These are phyloP conservation scores for Galerucella nymphaeae DNA, from an alignment of 2,888 invertebrate genomes.

Conservation along the genomic window DNA sequence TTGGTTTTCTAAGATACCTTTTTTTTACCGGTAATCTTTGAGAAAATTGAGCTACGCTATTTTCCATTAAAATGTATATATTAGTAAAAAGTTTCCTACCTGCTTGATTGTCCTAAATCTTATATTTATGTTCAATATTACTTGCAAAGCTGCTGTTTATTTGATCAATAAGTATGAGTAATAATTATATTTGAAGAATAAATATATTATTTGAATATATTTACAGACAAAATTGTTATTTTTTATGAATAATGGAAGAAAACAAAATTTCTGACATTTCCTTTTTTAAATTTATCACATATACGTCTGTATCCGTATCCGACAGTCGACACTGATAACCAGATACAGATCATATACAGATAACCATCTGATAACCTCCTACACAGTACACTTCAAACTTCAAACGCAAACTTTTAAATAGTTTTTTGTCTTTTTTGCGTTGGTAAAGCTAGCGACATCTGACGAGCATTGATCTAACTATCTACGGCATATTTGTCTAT, in stretches of 20 bases:
- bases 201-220: no score
- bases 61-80: conserved; percentile 15
- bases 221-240: no score
- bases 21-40: conserved; percentile 27
- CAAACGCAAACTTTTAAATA: no score
- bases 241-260: no score
- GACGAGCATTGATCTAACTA: neutral
- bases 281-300: neutral
- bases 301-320: no score
- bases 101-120: conserved; percentile 19
- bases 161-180: neutral
- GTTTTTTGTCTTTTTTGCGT: no score
- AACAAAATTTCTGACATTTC: no score
- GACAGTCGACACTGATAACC: neutral
- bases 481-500: no score
- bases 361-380: no score
- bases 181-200: no score
- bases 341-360: no score
- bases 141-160: neutral
- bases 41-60: conserved; percentile 6
- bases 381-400: no score
- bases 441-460: neutral
- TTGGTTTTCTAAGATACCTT: conserved; percentile 36
- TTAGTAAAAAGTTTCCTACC: conserved; percentile 6
- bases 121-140: neutral